Base-by-base conservation (phyloP, 2,113 vertebrate genomes). In the Tachysurus fulvidraco region DNA sequence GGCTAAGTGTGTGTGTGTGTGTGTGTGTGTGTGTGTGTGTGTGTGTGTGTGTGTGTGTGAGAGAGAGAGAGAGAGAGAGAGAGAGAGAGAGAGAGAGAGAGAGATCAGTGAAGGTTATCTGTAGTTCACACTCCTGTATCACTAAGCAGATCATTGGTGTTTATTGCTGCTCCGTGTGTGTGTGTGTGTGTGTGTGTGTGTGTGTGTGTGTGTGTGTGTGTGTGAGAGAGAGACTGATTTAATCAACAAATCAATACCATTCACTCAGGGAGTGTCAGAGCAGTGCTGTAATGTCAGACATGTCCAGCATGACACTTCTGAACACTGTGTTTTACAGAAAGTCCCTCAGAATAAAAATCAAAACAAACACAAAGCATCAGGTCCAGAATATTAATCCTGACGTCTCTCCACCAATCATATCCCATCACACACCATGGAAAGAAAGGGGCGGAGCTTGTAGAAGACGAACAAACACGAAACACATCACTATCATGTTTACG, bases 221-320 rank as follows among this genome's bases (percentile, higher is more conserved):
- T 44, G 69, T 73, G 69, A n/a, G 44, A 16, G 55, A 44, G 36
- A 46, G 19, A n/a, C 36, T 64, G 80, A 64, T 82, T 64, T 64
- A 82, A 82, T 82, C 59, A 64, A 82, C 55, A 82, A 46, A 82
- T 82, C 80, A 82, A 82, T 64, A 82, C 41, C 36, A 41, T 59
- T 41, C n/a, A 59, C 59, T 50, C 74, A 60, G 59, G 13, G 57
- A 64, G 14, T 82, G 80, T 82, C 59, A 64, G n/a, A 64, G 59
- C 64, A 14, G 14, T n/a, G 19, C 19, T 60, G 28, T 60, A 36
- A 25, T 1, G 7, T 64, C 59, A 46, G 9, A 54, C 74, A 77
- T 77, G 23, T 46, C 36, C 36, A 46, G 46, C 57, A 16, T 5
- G 62, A 65, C 14, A 36, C 36, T 36, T 36, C 2, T 36, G 36